These are phyloP conservation scores for Papilio gigon DNA, from an alignment of 2,888 invertebrate genomes.

Conservation along the genomic window DNA sequence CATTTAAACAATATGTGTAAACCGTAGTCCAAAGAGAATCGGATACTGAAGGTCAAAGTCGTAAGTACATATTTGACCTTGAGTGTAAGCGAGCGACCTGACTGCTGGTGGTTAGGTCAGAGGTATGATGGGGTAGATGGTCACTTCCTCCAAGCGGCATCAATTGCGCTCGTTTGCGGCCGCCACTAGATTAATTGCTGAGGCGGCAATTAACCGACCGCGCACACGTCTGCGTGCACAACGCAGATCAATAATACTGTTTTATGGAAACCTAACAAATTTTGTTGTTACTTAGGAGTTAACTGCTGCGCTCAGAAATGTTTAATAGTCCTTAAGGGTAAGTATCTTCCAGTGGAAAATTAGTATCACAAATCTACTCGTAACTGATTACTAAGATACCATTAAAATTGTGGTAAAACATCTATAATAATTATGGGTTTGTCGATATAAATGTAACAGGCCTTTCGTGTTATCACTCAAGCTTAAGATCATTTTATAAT, in stretches of 20 bases:
- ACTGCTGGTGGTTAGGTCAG: slow-evolving; percentile 47
- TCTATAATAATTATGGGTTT: too few relatives aligned
- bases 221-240: slow-evolving; percentile 55
- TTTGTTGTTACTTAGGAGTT: background rate
- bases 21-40: too few relatives aligned
- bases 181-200: slow-evolving; percentile 74
- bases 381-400: background rate
- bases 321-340: background rate
- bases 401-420: background rate
- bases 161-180: slow-evolving; percentile 78
- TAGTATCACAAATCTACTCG: background rate
- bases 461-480: too few relatives aligned
- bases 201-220: slow-evolving; percentile 68
- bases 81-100: background rate
- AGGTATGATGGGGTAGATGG: slow-evolving; percentile 67
- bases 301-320: background rate
- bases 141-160: slow-evolving; percentile 77
- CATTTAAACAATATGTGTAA: too few relatives aligned
- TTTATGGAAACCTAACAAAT: slow-evolving; percentile 20
- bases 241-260: slow-evolving; percentile 47
- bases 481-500: too few relatives aligned
- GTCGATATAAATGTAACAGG: too few relatives aligned
- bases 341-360: background rate
- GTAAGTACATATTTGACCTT: slow-evolving; percentile 42
- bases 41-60: background rate